A percentile compares a stretch with the other conserved stretches of the same genome.
Evolutionary conservation across 2,113 vertebrate genomes (phyloP).

Genomic region (Pongo abelii): DNA sequence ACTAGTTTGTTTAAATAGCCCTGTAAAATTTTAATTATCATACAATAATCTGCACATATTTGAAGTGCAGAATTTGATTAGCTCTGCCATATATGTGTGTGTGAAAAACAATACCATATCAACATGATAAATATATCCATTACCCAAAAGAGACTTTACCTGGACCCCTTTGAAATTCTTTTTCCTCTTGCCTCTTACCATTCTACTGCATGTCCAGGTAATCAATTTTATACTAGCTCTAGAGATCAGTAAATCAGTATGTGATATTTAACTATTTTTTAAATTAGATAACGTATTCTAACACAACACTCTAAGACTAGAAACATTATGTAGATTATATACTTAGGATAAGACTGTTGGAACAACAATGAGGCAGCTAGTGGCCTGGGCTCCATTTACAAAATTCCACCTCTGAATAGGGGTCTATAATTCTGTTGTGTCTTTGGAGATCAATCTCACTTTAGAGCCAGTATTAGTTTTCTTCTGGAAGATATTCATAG

Average conservation of each 20-base stretch:
- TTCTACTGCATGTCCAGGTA: not conserved
- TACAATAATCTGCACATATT: not conserved
- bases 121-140: not conserved
- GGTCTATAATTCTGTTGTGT: not conserved
- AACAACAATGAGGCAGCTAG: not conserved
- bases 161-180: not conserved
- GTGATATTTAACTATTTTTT: not conserved
- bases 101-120: not conserved
- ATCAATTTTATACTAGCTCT: not conserved
- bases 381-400: not conserved
- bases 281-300: not conserved
- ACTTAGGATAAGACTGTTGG: not conserved
- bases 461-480: not conserved
- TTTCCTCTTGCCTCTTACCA: accelerated
- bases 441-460: not conserved
- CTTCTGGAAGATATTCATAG: not conserved
- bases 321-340: not conserved
- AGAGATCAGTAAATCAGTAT: not conserved
- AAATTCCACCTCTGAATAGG: not conserved
- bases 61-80: not conserved
- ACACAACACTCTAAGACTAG: not conserved
- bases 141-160: not conserved
- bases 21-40: not conserved
- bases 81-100: not conserved
- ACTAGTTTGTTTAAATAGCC: not conserved